A percentile compares a stretch with the other conserved stretches of the same genome.
Evolutionary conservation across 2,888 invertebrate genomes (phyloP).

Genomic region (Idaea aversata): DNA sequence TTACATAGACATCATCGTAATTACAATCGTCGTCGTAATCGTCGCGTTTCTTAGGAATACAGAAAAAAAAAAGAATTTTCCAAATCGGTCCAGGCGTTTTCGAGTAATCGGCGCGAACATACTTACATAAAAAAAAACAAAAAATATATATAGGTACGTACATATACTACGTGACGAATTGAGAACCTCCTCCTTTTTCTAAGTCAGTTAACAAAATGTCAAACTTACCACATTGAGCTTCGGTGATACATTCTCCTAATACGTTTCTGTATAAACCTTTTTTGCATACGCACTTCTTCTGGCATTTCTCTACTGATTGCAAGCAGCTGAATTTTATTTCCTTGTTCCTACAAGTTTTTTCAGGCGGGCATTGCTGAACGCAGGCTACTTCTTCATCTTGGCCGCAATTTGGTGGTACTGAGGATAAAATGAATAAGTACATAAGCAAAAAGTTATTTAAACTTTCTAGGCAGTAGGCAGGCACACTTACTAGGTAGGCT

Average conservation of each 20-base stretch:
- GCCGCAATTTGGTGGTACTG: conserved; percentile 31
- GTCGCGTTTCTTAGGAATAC: too few relatives aligned
- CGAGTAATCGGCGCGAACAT: too few relatives aligned
- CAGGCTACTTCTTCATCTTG: conserved; percentile 35
- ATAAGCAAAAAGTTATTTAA: not conserved
- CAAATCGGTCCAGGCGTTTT: too few relatives aligned
- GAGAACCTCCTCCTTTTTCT: too few relatives aligned
- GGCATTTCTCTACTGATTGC: conserved; percentile 25
- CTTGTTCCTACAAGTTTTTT: conserved; percentile 40
- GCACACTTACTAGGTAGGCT: not conserved
- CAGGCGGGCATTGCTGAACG: conserved; percentile 36
- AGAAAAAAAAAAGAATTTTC: too few relatives aligned
- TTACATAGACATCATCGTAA: too few relatives aligned
- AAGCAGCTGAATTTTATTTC: conserved; percentile 29
- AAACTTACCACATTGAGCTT: conserved; percentile 39
- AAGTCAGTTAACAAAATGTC: not conserved
- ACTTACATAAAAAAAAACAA: too few relatives aligned
- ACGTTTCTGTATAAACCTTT: conserved; percentile 38
- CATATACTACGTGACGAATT: too few relatives aligned
- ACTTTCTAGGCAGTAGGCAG: not conserved
- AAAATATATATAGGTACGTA: too few relatives aligned
- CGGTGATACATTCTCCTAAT: conserved; percentile 37
- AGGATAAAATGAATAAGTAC: conserved; percentile 7
- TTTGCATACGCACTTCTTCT: conserved; percentile 42
- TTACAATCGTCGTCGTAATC: too few relatives aligned